Base-by-base conservation (phyloP, 2,888 invertebrate species). In the Latrodectus elegans region DNA sequence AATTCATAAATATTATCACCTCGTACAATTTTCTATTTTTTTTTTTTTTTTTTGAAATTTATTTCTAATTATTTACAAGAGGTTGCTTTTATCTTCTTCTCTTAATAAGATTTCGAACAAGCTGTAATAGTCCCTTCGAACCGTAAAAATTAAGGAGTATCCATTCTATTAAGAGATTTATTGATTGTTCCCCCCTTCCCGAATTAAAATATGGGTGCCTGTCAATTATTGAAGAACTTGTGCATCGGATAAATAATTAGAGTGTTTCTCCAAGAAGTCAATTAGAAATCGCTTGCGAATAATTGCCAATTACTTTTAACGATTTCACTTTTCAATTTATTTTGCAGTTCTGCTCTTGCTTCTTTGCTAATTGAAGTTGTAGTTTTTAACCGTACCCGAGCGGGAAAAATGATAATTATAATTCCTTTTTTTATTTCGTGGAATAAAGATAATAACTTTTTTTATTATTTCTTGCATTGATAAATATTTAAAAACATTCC, bases 201-300 rank as follows among this genome's bases (percentile, higher is more conserved):
- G 67, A 73, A 74, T 81, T 67, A 74, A 53, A 17, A 75, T 49
- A 17, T 74, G 11, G 55, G 60, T 22, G 14, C 60, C n/a, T 60
- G 65, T 15, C 53, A 22, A 53, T 74, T 81, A 81, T 81, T 74
- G 80, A 77, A 67, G 77, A 77, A 67, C 22, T 67, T 53, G 49
- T 67, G 60, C 74, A 73, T 81, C 38, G 82, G 75, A 75, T 75
- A 82, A 82, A 82, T 82, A 82, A 82, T 82, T 82, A 82, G 70
- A 70, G 68, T 15, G 53, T 17, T 17, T 68, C 75, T 68, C 68
- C 53, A 75, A 82, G 82, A 75, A 82, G 81, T 67, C 75, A 82
- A 82, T 82, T 82, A 82, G 82, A 70, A 82, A 75, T 38, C 67
- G 51, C 82, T n/a, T 68, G 49, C 38, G 53, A 55, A 82, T 82